phyloP scores from a whole-genome alignment of 2,888 invertebrate species.

The Drosophila parthenogenetica region DNA sequence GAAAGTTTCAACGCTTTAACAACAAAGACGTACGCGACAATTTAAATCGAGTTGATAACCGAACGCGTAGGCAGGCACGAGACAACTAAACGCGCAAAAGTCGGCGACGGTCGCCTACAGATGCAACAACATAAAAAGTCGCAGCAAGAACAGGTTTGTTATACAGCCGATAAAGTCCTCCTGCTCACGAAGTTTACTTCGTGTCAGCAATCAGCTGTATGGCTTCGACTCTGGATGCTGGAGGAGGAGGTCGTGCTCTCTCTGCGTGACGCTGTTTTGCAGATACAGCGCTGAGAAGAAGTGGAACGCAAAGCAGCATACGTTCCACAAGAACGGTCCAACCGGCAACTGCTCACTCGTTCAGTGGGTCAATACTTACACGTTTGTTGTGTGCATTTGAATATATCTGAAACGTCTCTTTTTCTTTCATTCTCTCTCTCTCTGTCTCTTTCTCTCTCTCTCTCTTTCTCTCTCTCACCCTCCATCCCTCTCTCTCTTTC shows the following conservation, averaged over 20 bases:
- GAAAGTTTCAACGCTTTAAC: slow-evolving; percentile 14
- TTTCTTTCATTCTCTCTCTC: background rate
- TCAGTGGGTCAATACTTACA: slow-evolving; percentile 78
- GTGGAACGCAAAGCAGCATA: slow-evolving; percentile 32
- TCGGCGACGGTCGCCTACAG: slow-evolving; percentile 49
- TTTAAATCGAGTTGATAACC: slow-evolving; percentile 55
- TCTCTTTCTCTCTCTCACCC: no score
- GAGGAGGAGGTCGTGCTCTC: slow-evolving; percentile 14
- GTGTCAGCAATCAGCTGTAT: slow-evolving; percentile 18
- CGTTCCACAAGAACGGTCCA: slow-evolving; percentile 42
- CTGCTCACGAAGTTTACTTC: slow-evolving; percentile 25
- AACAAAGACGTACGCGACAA: slow-evolving; percentile 8
- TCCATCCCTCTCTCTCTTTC: no score
- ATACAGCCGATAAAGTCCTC: slow-evolving; percentile 23
- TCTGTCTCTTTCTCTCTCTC: no score
- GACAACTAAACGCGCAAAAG: slow-evolving; percentile 72
- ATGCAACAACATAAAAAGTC: slow-evolving; percentile 57
- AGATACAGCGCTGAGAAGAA: slow-evolving; percentile 60
- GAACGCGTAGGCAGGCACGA: slow-evolving; percentile 80
- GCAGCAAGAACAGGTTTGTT: slow-evolving; percentile 50
- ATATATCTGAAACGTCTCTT: slow-evolving; percentile 24
- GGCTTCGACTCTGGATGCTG: slow-evolving; percentile 64
- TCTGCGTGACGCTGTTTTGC: slow-evolving; percentile 30
- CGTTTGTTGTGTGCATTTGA: no score
- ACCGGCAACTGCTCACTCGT: slow-evolving; percentile 63